Conservation (phyloP, 2,797 vertebrate species). For the Podarcis lilfordi region DNA sequence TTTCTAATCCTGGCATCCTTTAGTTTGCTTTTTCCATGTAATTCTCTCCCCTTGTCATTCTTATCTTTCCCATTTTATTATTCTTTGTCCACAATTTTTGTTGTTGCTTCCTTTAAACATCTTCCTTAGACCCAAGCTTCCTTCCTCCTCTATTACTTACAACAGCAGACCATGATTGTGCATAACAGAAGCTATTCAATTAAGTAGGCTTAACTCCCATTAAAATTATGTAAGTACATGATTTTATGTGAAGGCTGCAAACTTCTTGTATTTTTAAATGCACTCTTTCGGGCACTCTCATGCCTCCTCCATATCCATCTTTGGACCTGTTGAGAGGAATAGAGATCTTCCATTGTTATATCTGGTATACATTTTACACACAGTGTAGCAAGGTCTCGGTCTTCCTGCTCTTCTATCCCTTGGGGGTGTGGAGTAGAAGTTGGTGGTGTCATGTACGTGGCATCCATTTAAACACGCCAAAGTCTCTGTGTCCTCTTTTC, state of each 20-base stretch:
- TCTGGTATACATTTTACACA: not conserved
- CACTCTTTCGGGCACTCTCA: not conserved
- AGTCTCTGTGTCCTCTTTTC: not conserved
- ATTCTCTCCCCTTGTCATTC: not conserved
- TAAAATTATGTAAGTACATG: not conserved
- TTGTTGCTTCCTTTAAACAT: not conserved
- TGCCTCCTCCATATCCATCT: not conserved
- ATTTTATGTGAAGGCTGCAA: not conserved
- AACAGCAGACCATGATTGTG: not conserved
- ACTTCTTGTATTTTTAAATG: not conserved
- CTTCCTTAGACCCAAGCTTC: not conserved
- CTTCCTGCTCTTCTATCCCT: not conserved
- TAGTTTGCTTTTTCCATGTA: not conserved
- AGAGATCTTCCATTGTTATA: not conserved
- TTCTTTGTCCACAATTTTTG: not conserved
- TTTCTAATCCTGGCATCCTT: not conserved
- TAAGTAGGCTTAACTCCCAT: too few relatives aligned
- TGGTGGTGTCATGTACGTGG: not conserved
- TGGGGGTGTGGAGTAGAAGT: too few relatives aligned
- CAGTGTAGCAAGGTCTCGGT: too few relatives aligned
- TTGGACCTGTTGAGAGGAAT: not conserved
- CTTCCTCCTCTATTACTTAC: not conserved
- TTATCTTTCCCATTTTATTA: not conserved
- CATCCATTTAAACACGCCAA: not conserved
- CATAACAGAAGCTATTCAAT: not conserved